Evolutionary conservation across 2,113 vertebrate species (phyloP), one percentile per base, ranked within the genome.

Genomic region (Nanger granti): DNA sequence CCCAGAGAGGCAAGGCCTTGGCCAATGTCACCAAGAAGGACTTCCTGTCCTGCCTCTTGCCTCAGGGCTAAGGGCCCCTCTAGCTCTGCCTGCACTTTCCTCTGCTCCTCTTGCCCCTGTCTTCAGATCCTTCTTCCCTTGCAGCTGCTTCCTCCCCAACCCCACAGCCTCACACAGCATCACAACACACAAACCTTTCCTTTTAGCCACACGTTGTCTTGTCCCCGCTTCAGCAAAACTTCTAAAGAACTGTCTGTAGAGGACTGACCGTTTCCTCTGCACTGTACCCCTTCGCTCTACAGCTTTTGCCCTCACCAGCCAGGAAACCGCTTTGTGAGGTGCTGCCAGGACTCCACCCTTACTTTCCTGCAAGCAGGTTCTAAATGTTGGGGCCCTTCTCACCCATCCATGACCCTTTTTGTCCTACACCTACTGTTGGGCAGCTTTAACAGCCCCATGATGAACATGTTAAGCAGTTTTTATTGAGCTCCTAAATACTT

Each of bases 81-180:
- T 1, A 22, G 31, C 66, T 59, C 26, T 20, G 24, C 47, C 22
- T 24, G 28, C 3, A 4, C 41, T 41, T 28, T 60, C 37, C 54
- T 22, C 41, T 52, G 76, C 47, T 20, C 41, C 37, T 0, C 9
- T 62, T 28, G 52, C 18, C 55, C 29, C 18, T 4, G 17, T 47
- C 54, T 22, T 44, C n/a, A 20, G 4, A 12, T 13, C 60, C 24
- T 24, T 34, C 20, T 88, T 47, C 31, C 55, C 20, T 57, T 11
- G 34, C 5, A 12, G 10, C n/a, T n/a, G 5, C 28, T 20, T 49
- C 54, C 31, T 41, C 52, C 41, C 26, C n/a, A n/a, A 7, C 54
- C 37, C 37, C 52, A 14, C 44, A 6, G 1, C 22, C 37, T 60
- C 47, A 10, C 17, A 4, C 4, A 17, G 14, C 20, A 1, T 7